phyloP scores from a whole-genome alignment of 2,113 vertebrate species.

The Sphyrna mokarran region DNA sequence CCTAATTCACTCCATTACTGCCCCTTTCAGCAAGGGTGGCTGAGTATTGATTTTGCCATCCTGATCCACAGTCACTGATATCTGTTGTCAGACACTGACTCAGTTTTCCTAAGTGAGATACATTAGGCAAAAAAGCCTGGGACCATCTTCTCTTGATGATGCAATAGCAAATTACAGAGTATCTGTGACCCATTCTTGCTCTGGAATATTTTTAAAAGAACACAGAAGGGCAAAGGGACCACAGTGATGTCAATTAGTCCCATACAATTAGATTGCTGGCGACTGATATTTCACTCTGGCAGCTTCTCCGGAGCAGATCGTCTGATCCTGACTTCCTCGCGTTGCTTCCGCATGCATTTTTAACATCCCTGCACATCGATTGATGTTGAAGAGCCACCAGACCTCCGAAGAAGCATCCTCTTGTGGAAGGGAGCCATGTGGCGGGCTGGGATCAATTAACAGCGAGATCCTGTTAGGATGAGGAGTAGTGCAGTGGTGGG shows the following conservation, averaged over 20 bases:
- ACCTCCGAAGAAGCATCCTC: conserved; percentile 44
- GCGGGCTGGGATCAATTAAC: conserved; percentile 61
- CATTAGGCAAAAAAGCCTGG: background rate
- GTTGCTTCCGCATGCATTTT: background rate
- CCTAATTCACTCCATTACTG: background rate
- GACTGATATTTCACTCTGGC: background rate
- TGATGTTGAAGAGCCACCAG: conserved; percentile 11
- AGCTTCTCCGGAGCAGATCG: background rate
- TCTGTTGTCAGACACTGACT: background rate
- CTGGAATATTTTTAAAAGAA: background rate
- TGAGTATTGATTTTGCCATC: background rate
- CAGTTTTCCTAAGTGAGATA: background rate
- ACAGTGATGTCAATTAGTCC: too few relatives aligned
- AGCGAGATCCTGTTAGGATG: background rate
- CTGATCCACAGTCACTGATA: background rate
- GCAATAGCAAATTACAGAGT: background rate
- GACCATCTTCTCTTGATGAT: background rate
- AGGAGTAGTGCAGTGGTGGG: background rate
- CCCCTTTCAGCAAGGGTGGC: background rate
- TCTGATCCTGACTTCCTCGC: background rate
- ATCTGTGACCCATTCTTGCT: background rate
- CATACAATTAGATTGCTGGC: too few relatives aligned
- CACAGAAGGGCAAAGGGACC: background rate
- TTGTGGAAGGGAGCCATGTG: conserved; percentile 54
- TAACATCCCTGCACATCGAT: background rate